phyloP scores from a whole-genome alignment of 2,797 vertebrate species.

The Myotis pilosus region DNA sequence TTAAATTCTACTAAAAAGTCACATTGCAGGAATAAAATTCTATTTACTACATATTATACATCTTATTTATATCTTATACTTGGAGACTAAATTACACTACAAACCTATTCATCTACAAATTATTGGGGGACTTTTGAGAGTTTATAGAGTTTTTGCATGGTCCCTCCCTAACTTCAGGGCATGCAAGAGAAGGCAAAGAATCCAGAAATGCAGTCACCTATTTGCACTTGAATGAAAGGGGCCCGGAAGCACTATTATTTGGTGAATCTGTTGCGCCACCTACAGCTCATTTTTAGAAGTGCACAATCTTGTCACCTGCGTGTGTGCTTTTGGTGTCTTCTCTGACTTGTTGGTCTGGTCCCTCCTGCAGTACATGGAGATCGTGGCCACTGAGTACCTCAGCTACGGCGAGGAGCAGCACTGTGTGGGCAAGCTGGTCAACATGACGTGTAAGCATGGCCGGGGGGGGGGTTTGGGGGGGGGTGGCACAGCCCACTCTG shows the following conservation, averaged over 20 bases:
- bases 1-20: neutral
- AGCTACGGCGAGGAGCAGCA: conserved; percentile 85
- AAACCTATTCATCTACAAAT: neutral
- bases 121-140: neutral
- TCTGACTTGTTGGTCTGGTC: conserved; percentile 13
- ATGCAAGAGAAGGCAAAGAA: neutral
- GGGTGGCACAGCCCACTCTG: accelerated
- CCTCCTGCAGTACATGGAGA: conserved; percentile 87
- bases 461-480: accelerated
- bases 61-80: neutral
- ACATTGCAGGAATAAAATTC: neutral
- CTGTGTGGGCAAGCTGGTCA: conserved; percentile 89
- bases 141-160: neutral
- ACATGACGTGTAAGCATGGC: conserved; percentile 88
- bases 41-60: neutral
- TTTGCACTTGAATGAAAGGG: neutral
- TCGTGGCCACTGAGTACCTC: conserved; percentile 84
- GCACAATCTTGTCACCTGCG: neutral
- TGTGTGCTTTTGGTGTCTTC: neutral
- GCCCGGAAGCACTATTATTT: neutral
- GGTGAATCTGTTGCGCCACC: conserved; percentile 63
- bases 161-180: neutral
- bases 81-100: neutral
- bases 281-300: conserved; percentile 52
- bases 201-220: neutral